These are phyloP conservation scores for Nothoprocta pentlandii DNA, from an alignment of 2,113 vertebrate species.

Conservation along the genomic window DNA sequence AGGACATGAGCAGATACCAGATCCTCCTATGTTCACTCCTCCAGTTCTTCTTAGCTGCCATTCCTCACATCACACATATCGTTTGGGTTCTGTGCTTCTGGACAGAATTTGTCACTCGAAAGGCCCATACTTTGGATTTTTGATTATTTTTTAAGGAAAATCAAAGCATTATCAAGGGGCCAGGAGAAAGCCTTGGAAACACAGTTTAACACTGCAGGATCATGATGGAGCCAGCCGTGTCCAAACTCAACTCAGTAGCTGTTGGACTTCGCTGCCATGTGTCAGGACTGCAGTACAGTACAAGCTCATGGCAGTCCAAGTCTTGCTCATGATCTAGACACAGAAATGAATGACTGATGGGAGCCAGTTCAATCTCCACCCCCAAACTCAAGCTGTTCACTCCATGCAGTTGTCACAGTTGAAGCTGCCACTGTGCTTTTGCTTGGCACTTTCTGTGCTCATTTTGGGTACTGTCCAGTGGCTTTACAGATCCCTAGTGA, in stretches of 20 bases:
- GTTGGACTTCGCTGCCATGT: accelerated
- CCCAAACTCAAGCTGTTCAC: background rate
- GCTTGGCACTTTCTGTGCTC: background rate
- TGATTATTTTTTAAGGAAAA: no score
- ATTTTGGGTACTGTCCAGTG: background rate
- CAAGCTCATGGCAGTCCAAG: background rate
- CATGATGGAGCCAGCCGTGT: background rate
- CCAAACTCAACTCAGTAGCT: background rate
- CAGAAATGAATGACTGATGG: background rate
- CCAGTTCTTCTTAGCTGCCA: accelerated
- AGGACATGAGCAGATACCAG: accelerated
- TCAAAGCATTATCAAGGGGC: no score
- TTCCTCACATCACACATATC: accelerated
- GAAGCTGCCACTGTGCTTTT: background rate
- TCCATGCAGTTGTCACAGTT: background rate
- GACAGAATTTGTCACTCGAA: background rate
- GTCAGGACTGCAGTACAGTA: background rate
- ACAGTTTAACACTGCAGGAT: background rate
- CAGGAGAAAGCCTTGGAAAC: background rate
- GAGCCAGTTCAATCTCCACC: background rate
- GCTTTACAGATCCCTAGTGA: background rate
- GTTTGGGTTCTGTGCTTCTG: background rate
- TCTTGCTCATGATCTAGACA: slow-evolving; percentile 3
- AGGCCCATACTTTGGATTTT: background rate
- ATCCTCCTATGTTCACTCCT: background rate